Conservation (phyloP, 2,888 invertebrate genomes). For the Allygus modestus region DNA sequence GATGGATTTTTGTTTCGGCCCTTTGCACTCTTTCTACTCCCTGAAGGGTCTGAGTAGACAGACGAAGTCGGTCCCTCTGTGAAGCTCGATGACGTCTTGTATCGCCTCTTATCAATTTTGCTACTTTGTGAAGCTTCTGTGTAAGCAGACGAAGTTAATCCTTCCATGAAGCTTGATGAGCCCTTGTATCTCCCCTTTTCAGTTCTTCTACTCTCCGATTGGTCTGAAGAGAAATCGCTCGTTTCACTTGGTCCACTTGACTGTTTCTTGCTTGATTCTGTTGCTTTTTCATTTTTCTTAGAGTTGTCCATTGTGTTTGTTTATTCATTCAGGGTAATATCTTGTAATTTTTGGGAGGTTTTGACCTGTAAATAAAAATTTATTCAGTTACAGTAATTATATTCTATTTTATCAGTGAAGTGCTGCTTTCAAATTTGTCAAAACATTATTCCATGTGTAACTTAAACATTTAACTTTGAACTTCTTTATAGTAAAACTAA, state of each 20-base stretch:
- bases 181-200: not conserved
- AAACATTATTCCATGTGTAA: too few species aligned
- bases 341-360: not conserved
- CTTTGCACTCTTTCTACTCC: not conserved
- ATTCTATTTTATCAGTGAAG: too few species aligned
- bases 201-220: not conserved
- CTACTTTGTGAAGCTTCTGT: conserved; percentile 4
- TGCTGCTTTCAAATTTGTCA: too few species aligned
- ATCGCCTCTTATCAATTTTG: not conserved
- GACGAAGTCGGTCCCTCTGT: not conserved
- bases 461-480: too few species aligned
- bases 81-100: not conserved
- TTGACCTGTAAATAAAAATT: not conserved
- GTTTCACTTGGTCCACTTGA: not conserved
- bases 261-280: not conserved
- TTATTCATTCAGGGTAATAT: not conserved
- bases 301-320: not conserved
- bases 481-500: too few species aligned
- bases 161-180: not conserved
- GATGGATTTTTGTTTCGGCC: not conserved
- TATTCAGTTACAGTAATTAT: not conserved
- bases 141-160: not conserved
- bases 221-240: not conserved
- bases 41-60: not conserved
- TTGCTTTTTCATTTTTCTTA: not conserved